Percentiles rank a stretch among this genome's conserved stretches.
Evolutionary conservation across 2,797 vertebrate genomes (phyloP).

Genomic region (Rhynchonycteris naso): DNA sequence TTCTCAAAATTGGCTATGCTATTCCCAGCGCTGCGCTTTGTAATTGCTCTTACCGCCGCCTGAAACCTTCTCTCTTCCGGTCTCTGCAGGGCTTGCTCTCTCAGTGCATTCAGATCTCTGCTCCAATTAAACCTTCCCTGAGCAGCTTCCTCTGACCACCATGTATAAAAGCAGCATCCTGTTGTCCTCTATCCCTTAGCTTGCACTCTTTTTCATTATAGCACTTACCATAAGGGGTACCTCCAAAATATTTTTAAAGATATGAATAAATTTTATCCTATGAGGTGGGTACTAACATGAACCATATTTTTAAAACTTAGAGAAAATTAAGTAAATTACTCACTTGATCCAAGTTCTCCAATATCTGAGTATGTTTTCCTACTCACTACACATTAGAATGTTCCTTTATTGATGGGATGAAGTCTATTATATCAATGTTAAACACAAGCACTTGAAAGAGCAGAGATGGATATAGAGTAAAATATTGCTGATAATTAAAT

Average conservation of each 20-base stretch:
- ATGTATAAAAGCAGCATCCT: background rate
- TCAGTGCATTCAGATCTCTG: background rate
- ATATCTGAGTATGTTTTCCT: background rate
- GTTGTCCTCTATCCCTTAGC: background rate
- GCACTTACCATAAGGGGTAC: background rate
- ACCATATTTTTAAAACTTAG: background rate
- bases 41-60: background rate
- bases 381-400: background rate
- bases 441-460: slow-evolving; percentile 51
- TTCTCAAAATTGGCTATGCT: background rate
- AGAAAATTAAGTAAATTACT: background rate
- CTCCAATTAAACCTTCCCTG: background rate
- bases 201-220: background rate
- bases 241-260: background rate
- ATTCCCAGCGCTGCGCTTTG: background rate
- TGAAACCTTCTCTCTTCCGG: background rate
- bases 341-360: background rate
- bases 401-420: background rate
- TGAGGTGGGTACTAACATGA: background rate
- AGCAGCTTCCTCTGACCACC: background rate
- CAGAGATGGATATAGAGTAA: slow-evolving; percentile 15
- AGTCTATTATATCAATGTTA: slow-evolving; percentile 45
- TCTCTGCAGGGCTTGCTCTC: background rate
- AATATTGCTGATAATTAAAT: slow-evolving; percentile 62
- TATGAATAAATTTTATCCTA: background rate